These are phyloP conservation scores for Hippasteria phrygiana DNA, from an alignment of 53 echinoderm and acorn worm genomes.

Conservation along the genomic window DNA sequence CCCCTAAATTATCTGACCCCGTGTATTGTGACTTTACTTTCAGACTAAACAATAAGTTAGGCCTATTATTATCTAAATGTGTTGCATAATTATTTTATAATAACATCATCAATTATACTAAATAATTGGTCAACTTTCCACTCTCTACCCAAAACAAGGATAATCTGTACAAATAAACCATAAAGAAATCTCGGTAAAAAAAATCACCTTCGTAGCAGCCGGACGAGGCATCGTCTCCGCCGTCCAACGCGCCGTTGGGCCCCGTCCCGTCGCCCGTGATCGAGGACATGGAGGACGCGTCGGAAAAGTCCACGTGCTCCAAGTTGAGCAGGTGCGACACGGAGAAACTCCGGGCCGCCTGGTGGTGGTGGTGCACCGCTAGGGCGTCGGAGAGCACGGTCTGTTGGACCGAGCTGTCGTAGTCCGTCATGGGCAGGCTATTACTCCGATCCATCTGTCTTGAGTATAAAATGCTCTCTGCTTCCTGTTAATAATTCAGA, in stretches of 20 bases:
- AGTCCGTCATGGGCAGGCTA: background rate
- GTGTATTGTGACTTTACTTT: too few species aligned
- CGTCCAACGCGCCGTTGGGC: constrained; percentile 61
- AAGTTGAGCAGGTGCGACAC: constrained; percentile 86
- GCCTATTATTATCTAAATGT: too few species aligned
- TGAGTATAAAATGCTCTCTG: background rate
- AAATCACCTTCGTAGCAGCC: constrained; percentile 63
- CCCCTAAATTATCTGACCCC: too few species aligned
- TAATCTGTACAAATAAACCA: too few species aligned
- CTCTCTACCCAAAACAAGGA: too few species aligned
- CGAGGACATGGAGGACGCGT: constrained; percentile 60
- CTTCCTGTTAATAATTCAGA: background rate
- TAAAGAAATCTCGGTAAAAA: background rate
- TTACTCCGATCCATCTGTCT: background rate
- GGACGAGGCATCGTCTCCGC: constrained; percentile 54
- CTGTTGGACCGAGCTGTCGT: constrained; percentile 54
- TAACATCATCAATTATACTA: too few species aligned
- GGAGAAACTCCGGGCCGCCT: constrained; percentile 73
- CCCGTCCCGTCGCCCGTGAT: constrained; percentile 26
- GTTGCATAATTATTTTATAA: too few species aligned
- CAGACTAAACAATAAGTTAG: too few species aligned
- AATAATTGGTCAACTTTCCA: too few species aligned
- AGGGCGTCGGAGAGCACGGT: constrained; percentile 53
- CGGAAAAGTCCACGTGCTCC: constrained; percentile 80
- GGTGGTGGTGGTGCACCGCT: constrained; percentile 21